Percentiles rank a stretch among this genome's conserved stretches.
phyloP scores from a whole-genome alignment of 2,113 vertebrate species.

The Shinisaurus crocodilurus region DNA sequence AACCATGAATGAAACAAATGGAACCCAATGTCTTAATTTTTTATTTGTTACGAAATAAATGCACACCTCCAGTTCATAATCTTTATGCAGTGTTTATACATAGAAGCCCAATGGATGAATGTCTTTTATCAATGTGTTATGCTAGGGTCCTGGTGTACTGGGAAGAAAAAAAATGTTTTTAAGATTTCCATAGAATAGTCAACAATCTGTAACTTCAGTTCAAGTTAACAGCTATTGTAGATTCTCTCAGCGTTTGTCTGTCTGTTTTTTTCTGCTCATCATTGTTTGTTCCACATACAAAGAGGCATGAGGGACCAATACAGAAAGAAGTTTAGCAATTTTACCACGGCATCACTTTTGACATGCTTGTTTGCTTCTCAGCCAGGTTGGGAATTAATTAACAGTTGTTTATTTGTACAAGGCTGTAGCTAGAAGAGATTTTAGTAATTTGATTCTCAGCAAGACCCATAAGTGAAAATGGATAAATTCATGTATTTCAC shows the following conservation, averaged over 20 bases:
- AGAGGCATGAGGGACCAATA: not conserved
- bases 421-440: slow-evolving; percentile 10
- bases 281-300: not conserved
- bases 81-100: not conserved
- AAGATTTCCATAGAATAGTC: not conserved
- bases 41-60: not conserved
- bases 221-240: not conserved
- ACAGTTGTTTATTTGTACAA: not conserved
- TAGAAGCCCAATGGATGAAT: not conserved
- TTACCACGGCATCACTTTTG: not conserved
- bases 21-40: not conserved
- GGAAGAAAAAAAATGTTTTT: not conserved
- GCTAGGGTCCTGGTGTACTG: not conserved
- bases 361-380: slow-evolving; percentile 13
- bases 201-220: not conserved
- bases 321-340: not conserved
- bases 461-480: not conserved
- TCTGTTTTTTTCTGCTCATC: not conserved
- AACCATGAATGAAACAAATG: not conserved
- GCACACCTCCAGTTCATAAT: not conserved
- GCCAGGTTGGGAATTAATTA: not conserved
- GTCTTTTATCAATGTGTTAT: not conserved
- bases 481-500: slow-evolving; percentile 10
- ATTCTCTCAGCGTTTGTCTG: not conserved
- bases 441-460: not conserved